These are phyloP conservation scores for Aepyceros melampus DNA, from an alignment of 2,113 vertebrate species.

Conservation along the genomic window DNA sequence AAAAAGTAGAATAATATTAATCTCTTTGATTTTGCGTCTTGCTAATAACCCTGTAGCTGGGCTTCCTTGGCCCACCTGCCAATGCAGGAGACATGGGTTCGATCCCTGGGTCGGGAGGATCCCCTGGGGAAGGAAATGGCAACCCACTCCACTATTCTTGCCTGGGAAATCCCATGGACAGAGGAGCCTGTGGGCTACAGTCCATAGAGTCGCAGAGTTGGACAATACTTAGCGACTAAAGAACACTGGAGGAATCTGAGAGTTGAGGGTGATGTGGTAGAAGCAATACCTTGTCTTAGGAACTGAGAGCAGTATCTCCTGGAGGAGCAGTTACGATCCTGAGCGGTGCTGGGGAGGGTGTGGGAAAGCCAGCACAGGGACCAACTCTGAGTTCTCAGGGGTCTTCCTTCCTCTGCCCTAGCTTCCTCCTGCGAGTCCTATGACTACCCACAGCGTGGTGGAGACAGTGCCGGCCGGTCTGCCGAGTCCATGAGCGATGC, in stretches of 20 bases:
- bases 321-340: background rate
- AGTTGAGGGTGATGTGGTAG: background rate
- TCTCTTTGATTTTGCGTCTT: background rate
- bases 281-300: background rate
- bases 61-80: background rate
- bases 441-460: slow-evolving; percentile 87
- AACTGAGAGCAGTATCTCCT: background rate
- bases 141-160: background rate
- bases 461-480: slow-evolving; percentile 85
- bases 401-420: slow-evolving; percentile 72
- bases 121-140: background rate
- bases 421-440: slow-evolving; percentile 97
- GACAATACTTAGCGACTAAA: background rate
- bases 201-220: background rate
- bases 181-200: background rate
- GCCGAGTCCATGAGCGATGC: slow-evolving; percentile 91
- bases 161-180: background rate
- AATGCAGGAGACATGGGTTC: background rate
- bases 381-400: fast-evolving
- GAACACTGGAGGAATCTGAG: background rate
- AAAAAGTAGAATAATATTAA: background rate
- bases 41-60: background rate
- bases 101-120: background rate
- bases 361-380: background rate
- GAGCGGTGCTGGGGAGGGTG: background rate